phyloP scores from a whole-genome alignment of 2,888 invertebrate species.

The Nematopogon swammerdamellus region DNA sequence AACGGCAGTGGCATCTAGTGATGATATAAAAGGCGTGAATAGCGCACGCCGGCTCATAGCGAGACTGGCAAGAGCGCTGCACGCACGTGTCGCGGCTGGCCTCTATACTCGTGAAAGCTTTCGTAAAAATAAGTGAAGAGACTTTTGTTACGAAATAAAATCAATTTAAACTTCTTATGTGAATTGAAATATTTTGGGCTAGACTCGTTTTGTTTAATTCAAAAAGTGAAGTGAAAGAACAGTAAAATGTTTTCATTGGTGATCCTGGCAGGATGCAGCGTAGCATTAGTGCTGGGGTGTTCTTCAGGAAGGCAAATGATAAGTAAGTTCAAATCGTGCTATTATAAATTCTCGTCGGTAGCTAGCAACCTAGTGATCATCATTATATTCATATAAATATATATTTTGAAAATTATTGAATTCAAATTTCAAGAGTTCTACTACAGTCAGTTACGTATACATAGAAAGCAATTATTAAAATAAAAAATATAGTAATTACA shows the following conservation, averaged over 20 bases:
- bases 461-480: too few species aligned
- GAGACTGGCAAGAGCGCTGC: not conserved
- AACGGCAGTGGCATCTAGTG: constrained; percentile 19
- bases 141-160: constrained; percentile 41
- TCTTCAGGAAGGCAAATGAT: not conserved
- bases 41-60: not conserved
- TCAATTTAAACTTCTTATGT: not conserved
- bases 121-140: constrained; percentile 48
- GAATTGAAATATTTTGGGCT: not conserved
- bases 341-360: too few species aligned
- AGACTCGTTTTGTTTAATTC: not conserved
- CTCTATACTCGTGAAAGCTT: constrained; percentile 10
- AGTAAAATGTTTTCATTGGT: not conserved
- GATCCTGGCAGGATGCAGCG: not conserved
- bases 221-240: not conserved
- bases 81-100: not conserved
- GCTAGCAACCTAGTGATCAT: too few species aligned
- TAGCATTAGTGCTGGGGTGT: not conserved
- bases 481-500: too few species aligned
- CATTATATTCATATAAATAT: too few species aligned
- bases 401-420: too few species aligned
- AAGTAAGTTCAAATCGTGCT: constrained; percentile 1
- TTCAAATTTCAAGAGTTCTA: too few species aligned
- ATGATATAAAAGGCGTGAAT: not conserved
- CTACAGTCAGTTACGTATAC: too few species aligned